Evolutionary conservation across 1,140 invertebrate species (phyloP).

Genomic region (Heterodera schachtii): DNA sequence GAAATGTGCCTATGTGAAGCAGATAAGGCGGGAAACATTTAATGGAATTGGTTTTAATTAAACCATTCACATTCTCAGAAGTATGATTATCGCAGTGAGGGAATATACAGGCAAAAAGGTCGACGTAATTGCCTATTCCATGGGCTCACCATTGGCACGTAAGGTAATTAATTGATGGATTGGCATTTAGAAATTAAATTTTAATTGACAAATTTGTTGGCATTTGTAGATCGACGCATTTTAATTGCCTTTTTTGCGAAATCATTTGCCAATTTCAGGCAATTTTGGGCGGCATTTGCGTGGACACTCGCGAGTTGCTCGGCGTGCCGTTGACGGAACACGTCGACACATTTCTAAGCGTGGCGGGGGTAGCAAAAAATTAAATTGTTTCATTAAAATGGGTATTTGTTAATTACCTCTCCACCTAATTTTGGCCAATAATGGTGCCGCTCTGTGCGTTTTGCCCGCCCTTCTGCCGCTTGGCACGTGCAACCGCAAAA

Average conservation of each 20-base stretch:
- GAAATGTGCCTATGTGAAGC: conserved; percentile 50
- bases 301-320: conserved; percentile 51
- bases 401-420: neutral
- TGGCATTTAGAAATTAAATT: neutral
- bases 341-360: conserved; percentile 53
- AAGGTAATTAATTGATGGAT: conserved; percentile 26
- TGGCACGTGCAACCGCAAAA: conserved; percentile 50
- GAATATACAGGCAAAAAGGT: conserved; percentile 55
- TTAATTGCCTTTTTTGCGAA: too few relatives aligned
- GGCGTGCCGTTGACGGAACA: conserved; percentile 54
- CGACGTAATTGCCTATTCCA: conserved; percentile 52
- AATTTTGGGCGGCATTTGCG: conserved; percentile 51
- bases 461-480: conserved; percentile 48
- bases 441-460: conserved; percentile 45
- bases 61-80: conserved; percentile 37
- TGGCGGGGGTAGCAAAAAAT: conserved; percentile 47
- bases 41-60: conserved; percentile 16
- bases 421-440: neutral
- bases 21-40: conserved; percentile 32
- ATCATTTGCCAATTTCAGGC: conserved; percentile 6
- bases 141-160: conserved; percentile 50
- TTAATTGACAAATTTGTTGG: too few relatives aligned
- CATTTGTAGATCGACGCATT: too few relatives aligned
- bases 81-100: conserved; percentile 52
- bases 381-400: neutral